These are phyloP conservation scores for Apeltes quadracus DNA, from an alignment of 2,113 vertebrate genomes.

Conservation along the genomic window DNA sequence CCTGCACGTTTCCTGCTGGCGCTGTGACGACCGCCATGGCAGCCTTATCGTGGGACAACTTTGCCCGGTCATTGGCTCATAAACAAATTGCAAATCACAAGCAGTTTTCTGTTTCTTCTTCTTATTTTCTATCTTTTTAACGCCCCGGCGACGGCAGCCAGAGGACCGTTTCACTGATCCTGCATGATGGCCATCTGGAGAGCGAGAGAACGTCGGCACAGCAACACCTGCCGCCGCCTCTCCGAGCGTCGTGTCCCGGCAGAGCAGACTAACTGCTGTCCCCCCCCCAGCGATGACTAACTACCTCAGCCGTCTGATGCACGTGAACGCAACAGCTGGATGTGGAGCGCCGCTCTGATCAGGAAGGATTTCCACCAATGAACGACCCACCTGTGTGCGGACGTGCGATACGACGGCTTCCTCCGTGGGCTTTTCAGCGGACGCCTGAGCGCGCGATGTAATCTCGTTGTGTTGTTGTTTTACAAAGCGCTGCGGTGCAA, in stretches of 20 bases:
- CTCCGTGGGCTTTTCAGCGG: not conserved
- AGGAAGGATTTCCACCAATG: conserved; percentile 51
- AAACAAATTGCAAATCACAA: conserved; percentile 69
- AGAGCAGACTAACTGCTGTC: conserved; percentile 54
- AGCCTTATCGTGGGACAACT: conserved; percentile 71
- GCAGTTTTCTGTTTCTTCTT: conserved; percentile 52
- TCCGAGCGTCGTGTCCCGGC: conserved; percentile 32
- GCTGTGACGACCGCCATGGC: conserved; percentile 62
- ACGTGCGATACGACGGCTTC: conserved; percentile 7
- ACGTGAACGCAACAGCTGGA: conserved; percentile 65
- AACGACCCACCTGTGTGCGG: conserved; percentile 50
- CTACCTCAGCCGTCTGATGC: conserved; percentile 64
- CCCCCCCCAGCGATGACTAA: conserved; percentile 63
- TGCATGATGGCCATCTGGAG: conserved; percentile 73
- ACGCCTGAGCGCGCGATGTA: not conserved
- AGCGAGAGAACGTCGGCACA: conserved; percentile 26
- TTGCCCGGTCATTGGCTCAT: conserved; percentile 66
- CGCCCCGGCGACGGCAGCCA: conserved; percentile 60
- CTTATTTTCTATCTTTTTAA: not conserved
- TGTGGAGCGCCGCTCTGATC: conserved; percentile 45
- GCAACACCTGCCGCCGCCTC: conserved; percentile 69
- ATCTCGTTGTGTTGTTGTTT: not conserved
- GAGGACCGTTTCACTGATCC: conserved; percentile 65
- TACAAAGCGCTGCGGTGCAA: no score
- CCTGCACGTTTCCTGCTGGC: conserved; percentile 35